A percentile compares a stretch with the other conserved stretches of the same genome.
Evolutionary conservation across 2,113 vertebrate species (phyloP).

Genomic region (Nycticebus coucang): DNA sequence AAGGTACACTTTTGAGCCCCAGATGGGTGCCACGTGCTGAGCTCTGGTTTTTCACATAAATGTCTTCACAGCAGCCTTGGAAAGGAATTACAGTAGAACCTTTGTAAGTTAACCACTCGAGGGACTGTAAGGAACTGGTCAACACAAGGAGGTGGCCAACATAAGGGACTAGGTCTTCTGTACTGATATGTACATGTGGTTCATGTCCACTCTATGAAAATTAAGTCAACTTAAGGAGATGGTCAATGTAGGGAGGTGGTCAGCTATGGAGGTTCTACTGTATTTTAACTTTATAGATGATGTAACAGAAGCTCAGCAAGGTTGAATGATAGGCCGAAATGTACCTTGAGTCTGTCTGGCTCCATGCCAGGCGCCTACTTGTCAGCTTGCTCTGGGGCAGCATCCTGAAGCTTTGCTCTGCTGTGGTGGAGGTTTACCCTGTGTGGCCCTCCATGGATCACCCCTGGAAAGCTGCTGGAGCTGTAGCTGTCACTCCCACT

Average conservation of each 20-base stretch:
- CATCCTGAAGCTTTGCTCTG: neutral
- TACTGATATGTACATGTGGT: too few relatives aligned
- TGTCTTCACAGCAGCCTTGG: neutral
- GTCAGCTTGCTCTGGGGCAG: neutral
- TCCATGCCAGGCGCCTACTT: neutral
- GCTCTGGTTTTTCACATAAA: neutral
- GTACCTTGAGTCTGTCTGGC: neutral
- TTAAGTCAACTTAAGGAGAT: too few relatives aligned
- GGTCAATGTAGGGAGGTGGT: too few relatives aligned
- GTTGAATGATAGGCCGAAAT: neutral
- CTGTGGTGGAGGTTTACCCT: too few relatives aligned
- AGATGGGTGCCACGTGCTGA: neutral
- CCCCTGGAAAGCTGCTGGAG: neutral
- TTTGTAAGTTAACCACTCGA: too few relatives aligned
- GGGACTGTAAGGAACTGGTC: too few relatives aligned
- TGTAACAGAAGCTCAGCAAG: neutral
- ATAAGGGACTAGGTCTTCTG: too few relatives aligned
- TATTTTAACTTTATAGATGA: neutral
- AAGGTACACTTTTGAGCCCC: neutral
- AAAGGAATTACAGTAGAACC: neutral
- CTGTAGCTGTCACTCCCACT: neutral
- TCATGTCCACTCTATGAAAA: too few relatives aligned
- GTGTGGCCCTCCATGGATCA: accelerated
- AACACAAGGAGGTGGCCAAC: too few relatives aligned
- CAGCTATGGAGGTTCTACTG: too few relatives aligned